phyloP scores from a whole-genome alignment of 2,113 vertebrate genomes.

The Irena cyanogastra region DNA sequence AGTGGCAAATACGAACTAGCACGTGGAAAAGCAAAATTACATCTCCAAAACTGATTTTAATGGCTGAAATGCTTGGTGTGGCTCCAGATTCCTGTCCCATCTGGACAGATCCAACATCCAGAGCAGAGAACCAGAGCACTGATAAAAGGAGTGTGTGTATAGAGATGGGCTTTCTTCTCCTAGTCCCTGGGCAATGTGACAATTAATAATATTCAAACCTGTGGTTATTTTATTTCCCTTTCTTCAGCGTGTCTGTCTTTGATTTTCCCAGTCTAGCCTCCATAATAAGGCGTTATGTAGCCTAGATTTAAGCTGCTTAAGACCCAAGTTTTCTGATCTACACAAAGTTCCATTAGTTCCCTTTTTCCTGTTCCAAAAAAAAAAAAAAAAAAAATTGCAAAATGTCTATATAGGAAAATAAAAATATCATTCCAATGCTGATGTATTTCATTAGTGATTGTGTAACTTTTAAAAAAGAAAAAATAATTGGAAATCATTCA shows the following conservation, averaged over 20 bases:
- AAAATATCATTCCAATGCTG: neutral
- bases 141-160: neutral
- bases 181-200: neutral
- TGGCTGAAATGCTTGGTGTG: neutral
- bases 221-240: neutral
- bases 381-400: neutral
- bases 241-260: neutral
- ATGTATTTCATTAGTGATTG: neutral
- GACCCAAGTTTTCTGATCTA: neutral
- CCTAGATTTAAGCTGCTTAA: neutral
- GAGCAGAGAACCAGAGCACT: neutral
- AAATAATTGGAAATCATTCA: neutral
- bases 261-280: neutral
- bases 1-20: neutral
- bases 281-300: neutral
- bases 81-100: neutral
- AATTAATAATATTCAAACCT: neutral
- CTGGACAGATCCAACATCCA: neutral
- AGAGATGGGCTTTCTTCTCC: neutral
- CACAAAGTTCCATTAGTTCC: neutral
- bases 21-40: neutral
- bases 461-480: neutral
- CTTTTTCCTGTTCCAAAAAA: neutral
- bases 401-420: neutral
- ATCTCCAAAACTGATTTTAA: neutral